A percentile compares a stretch with the other conserved stretches of the same genome.
Conservation (phyloP, 2,888 invertebrate genomes). For the Portevinia maculata region DNA sequence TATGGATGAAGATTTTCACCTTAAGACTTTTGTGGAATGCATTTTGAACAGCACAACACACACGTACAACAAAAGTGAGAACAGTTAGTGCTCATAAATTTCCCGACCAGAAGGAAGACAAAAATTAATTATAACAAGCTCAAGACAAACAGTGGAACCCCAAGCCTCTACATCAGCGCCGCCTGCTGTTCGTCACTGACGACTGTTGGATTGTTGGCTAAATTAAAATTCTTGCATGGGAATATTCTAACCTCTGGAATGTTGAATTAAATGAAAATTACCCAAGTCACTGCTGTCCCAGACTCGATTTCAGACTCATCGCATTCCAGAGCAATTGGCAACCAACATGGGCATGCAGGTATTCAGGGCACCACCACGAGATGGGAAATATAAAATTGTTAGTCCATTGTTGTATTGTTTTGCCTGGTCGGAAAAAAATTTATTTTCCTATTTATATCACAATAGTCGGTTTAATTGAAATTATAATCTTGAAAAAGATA, state of each 20-base stretch:
- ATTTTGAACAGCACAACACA: constrained; percentile 4
- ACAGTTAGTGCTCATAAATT: constrained; percentile 71
- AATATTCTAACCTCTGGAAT: constrained; percentile 73
- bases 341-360: constrained; percentile 37
- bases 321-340: constrained; percentile 73
- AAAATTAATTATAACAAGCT: constrained; percentile 57
- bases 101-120: constrained; percentile 30
- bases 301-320: constrained; percentile 72
- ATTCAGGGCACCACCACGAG: constrained; percentile 58
- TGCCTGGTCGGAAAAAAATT: constrained; percentile 11
- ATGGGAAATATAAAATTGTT: constrained; percentile 63
- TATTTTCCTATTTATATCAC: constrained; percentile 46
- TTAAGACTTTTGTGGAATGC: constrained; percentile 61
- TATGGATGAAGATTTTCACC: constrained; percentile 62
- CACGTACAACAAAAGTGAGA: constrained; percentile 69
- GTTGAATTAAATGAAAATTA: constrained; percentile 72
- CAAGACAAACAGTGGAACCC: constrained; percentile 33
- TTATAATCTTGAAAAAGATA: neutral
- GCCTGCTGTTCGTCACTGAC: constrained; percentile 39
- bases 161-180: neutral
- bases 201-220: constrained; percentile 11
- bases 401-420: constrained; percentile 56
- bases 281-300: constrained; percentile 63
- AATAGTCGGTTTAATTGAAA: constrained; percentile 2
- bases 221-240: constrained; percentile 66